Evolutionary conservation across 1,140 invertebrate genomes (phyloP), one percentile per base, ranked within the genome.

Genomic region (Papilio helenus): DNA sequence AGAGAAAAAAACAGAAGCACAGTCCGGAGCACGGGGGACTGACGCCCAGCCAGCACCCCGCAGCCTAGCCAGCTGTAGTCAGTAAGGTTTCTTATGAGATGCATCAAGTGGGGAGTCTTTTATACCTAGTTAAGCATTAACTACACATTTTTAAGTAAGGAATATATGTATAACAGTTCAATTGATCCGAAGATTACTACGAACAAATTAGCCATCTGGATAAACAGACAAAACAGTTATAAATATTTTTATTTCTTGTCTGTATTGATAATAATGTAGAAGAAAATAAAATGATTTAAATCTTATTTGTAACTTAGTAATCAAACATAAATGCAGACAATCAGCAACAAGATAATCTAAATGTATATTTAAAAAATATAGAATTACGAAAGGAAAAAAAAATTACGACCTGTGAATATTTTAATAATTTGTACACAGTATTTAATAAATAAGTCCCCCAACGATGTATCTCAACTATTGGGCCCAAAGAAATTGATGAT

Each of bases 1-100:
- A 99, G 87, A 96, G 98, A 80, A 98, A 99, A 96, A 98, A 98
- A 93, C 98, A 98, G 87, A 98, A 98, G 87, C 98, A 99, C 88
- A 98, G 98, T 89, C 98, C 98, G 0, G 98, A 99, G 89, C 97
- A 98, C 86, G 96, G 97, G 5, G 96, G 96, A 34, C 93, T 97
- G 71, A 97, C 97, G 58, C 97, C 97, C 3, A 97, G 95, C 83
- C 97, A 97, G 87, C 97, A 97, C 89, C 96, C 96, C 68, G 95
- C 88, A 77, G 85, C 90, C 39, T 93, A 89, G 83, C 55, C 16
- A 58, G 77, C 44, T 78, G 3, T 83, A 81, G 71, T 29, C 16
- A 68, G 26, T 85, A 83, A 83, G 84, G 4, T 79, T 81, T 76
- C 55, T 72, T 44, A 4, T 61, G 55, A 77, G 34, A 77, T 77